Conservation (phyloP, 53 echinoderm and acorn worm species). For the Arbacia lixula region DNA sequence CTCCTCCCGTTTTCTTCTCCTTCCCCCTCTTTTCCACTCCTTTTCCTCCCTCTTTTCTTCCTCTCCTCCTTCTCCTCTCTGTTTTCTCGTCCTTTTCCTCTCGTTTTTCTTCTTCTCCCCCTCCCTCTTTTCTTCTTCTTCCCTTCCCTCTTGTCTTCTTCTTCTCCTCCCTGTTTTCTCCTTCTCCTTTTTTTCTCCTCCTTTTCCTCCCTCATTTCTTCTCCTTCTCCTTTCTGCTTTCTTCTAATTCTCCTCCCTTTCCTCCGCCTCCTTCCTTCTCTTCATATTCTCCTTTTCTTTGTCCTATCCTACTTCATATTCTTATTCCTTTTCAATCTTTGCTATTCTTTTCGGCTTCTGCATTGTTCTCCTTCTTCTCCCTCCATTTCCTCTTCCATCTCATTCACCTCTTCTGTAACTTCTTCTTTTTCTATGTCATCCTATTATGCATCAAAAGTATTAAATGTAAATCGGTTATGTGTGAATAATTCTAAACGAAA, state of each 20-base stretch:
- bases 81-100: neutral
- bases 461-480: too few species aligned
- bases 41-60: neutral
- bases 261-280: neutral
- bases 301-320: neutral
- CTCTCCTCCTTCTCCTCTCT: conserved; percentile 4
- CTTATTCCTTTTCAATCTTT: neutral
- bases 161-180: neutral
- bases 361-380: neutral
- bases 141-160: neutral
- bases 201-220: neutral
- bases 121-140: neutral
- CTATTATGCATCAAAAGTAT: too few species aligned
- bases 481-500: too few species aligned
- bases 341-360: neutral
- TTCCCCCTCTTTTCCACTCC: neutral
- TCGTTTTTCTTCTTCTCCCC: neutral
- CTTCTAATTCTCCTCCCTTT: neutral
- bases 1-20: neutral
- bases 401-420: neutral
- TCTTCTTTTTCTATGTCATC: neutral
- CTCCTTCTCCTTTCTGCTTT: neutral
- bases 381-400: neutral
- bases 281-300: neutral
- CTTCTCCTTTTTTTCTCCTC: neutral